Evolutionary conservation across 2,888 invertebrate genomes (phyloP), one percentile per base, ranked within the genome.

Genomic region (Aspidiotus destructor): DNA sequence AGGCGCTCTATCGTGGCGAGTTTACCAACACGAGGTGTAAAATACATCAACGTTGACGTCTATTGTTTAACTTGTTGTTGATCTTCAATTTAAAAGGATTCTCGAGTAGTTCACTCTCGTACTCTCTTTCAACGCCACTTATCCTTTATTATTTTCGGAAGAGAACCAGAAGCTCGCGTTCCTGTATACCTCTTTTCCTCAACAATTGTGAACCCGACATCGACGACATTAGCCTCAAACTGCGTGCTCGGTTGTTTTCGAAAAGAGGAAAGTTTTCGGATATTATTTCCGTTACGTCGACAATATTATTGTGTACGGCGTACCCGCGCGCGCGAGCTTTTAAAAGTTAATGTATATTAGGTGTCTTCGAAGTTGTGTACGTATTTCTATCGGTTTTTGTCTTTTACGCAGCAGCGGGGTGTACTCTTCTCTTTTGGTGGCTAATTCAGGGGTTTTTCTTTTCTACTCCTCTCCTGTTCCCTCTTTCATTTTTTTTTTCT

Each of bases 41-140:
- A 67, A 67, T 28, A 28, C 48, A 60, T 67, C 44, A 40, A 67
- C 67, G 67, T 52, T 58, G 60, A 67, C 67, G 58, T 67, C 67
- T 58, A 67, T 67, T 67, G 60, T 67, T 67, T 58, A 67, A 58
- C 48, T 67, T 67, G 48, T 67, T 67, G 67, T 67, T 67, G 67
- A 67, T 67, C 67, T 58, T 67, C 67, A 67, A 67, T 58, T 67
- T 67, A 58, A 58, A 67, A 67, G 67, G 67, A 67, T 67, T 67
- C 67, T 67, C 67, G 44, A 67, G 67, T 67, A 67, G 57, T 48
- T 48, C 40, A 28, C 28, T 60, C 40, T 28, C 57, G 44, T 63
- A 52, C 63, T 40, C 63, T 53, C 62, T 62, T 62, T 48, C 42
- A 8, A n/a, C 62, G 52, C 16, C 52, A 48, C 17, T 41, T 16